phyloP scores from a whole-genome alignment of 2,113 vertebrate species.

The Setophaga coronata region DNA sequence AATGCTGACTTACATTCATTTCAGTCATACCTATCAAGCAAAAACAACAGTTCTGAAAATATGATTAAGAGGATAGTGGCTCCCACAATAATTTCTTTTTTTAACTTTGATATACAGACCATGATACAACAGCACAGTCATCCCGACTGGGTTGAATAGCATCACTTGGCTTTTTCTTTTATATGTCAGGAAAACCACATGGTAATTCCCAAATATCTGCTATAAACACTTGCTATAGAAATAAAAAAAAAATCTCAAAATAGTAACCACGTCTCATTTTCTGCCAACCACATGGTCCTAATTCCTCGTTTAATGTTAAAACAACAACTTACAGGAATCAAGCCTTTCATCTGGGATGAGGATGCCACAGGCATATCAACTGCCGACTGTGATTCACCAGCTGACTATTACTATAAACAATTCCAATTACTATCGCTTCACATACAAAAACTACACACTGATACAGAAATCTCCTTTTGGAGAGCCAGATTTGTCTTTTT shows the following conservation, averaged over 20 bases:
- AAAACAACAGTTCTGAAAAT: neutral
- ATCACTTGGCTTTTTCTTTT: neutral
- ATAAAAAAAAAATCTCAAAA: neutral
- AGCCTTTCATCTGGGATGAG: neutral
- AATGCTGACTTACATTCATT: neutral
- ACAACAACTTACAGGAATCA: neutral
- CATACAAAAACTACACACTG: neutral
- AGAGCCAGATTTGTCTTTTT: neutral
- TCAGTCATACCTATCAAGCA: neutral
- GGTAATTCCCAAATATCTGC: neutral
- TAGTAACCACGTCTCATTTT: neutral
- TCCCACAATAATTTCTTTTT: neutral
- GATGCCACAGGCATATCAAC: neutral
- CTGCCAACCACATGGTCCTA: neutral
- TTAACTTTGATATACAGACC: neutral
- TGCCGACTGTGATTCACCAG: neutral
- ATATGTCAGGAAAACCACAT: neutral
- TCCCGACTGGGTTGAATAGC: neutral
- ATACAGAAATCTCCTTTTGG: neutral
- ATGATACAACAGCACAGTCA: neutral
- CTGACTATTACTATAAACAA: neutral
- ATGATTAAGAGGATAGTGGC: fast-evolving
- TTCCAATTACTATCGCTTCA: neutral
- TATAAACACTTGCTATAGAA: neutral
- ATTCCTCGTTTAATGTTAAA: neutral